Evolutionary conservation across 35 echinoderm and acorn worm species (phyloP).

Genomic region (Apostichopus japonicus): DNA sequence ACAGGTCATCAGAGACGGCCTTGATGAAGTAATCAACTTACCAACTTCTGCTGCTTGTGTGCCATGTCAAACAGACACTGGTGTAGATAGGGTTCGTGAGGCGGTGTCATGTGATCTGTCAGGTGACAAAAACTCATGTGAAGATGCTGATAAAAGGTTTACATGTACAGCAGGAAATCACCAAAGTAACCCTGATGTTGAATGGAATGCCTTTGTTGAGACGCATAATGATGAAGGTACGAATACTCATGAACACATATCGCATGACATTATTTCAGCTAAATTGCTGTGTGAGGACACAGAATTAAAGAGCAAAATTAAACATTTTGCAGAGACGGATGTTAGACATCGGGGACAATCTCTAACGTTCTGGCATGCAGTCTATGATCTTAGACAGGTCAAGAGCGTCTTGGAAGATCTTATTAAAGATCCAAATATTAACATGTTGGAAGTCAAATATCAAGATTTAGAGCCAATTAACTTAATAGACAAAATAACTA

Average conservation of each 20-base stretch:
- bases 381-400: constrained; percentile 64
- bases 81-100: background rate
- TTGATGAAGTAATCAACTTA: background rate
- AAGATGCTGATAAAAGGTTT: too few species aligned
- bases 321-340: background rate
- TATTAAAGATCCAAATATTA: constrained; percentile 58
- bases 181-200: background rate
- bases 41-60: background rate
- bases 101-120: background rate
- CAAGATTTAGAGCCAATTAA: background rate
- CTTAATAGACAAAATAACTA: background rate
- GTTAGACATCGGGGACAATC: background rate
- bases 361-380: constrained; percentile 31
- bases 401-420: constrained; percentile 26
- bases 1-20: constrained; percentile 26
- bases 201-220: background rate
- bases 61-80: background rate
- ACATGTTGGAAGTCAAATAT: constrained; percentile 32
- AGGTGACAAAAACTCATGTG: background rate
- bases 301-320: background rate
- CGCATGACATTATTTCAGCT: background rate
- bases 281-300: background rate
- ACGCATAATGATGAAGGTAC: background rate
- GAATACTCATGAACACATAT: background rate
- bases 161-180: background rate